Evolutionary conservation across 2,797 vertebrate genomes (phyloP).

Genomic region (Acrossocheilus fasciatus): DNA sequence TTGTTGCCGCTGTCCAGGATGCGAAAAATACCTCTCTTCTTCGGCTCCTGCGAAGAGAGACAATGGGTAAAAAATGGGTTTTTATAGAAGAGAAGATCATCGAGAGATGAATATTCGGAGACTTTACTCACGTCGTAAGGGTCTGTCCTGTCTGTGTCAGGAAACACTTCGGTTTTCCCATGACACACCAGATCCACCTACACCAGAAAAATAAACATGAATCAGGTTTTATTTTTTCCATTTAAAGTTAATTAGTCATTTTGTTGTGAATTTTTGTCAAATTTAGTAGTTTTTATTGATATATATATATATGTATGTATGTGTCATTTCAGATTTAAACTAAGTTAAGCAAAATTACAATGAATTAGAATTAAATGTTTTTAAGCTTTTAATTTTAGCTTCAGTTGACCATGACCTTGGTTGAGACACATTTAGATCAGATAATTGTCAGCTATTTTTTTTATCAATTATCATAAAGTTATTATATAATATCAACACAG

Average conservation of each 20-base stretch:
- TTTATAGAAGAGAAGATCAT: no score
- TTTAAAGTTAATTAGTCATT: neutral
- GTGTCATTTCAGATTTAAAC: no score
- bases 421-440: neutral
- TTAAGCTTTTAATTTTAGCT: neutral
- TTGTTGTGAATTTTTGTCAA: neutral
- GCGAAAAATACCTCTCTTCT: conserved; percentile 86
- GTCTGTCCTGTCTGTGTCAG: conserved; percentile 88
- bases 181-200: conserved; percentile 95
- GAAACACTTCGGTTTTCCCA: conserved; percentile 93
- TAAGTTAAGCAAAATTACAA: no score
- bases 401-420: neutral
- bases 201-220: neutral
- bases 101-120: neutral
- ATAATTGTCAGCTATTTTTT: neutral
- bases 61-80: neutral
- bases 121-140: conserved; percentile 86
- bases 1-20: conserved; percentile 85
- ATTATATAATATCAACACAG: neutral
- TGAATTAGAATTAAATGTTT: neutral
- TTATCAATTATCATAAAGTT: neutral
- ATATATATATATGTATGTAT: no score
- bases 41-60: conserved; percentile 84
- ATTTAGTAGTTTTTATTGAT: no score
- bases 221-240: neutral